A percentile compares a stretch with the other conserved stretches of the same genome.
These are phyloP conservation scores for Rana temporaria DNA, from an alignment of 2,113 vertebrate genomes.

Conservation along the genomic window DNA sequence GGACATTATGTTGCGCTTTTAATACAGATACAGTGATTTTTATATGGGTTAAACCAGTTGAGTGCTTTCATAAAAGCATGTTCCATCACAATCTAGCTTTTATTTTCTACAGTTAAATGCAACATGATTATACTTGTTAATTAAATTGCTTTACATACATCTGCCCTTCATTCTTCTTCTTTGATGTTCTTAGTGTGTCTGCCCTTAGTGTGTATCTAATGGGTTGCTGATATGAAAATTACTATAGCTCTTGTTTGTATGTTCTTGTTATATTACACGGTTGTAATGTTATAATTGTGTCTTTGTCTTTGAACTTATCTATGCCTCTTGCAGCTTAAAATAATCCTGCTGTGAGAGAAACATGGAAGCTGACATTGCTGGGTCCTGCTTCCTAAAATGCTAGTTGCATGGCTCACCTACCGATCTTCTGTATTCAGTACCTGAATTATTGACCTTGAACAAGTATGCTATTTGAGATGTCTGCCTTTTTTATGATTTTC, in stretches of 20 bases:
- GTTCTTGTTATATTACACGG: neutral
- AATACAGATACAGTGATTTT: neutral
- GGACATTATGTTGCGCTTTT: neutral
- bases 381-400: no score
- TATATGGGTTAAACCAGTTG: neutral
- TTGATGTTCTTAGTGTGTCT: neutral
- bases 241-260: neutral
- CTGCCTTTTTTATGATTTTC: no score
- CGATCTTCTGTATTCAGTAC: no score
- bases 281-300: no score
- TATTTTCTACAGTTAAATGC: constrained; percentile 4
- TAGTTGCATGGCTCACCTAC: no score
- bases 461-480: no score
- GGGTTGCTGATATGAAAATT: neutral
- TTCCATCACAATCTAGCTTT: neutral
- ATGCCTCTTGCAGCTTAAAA: no score
- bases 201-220: neutral
- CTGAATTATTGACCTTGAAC: no score
- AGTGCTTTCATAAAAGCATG: neutral
- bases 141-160: neutral
- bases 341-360: no score
- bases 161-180: neutral
- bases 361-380: no score
- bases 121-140: neutral
- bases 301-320: no score